These are phyloP conservation scores for Eulemur albifrons DNA, from an alignment of 2,797 vertebrate species.

Conservation along the genomic window DNA sequence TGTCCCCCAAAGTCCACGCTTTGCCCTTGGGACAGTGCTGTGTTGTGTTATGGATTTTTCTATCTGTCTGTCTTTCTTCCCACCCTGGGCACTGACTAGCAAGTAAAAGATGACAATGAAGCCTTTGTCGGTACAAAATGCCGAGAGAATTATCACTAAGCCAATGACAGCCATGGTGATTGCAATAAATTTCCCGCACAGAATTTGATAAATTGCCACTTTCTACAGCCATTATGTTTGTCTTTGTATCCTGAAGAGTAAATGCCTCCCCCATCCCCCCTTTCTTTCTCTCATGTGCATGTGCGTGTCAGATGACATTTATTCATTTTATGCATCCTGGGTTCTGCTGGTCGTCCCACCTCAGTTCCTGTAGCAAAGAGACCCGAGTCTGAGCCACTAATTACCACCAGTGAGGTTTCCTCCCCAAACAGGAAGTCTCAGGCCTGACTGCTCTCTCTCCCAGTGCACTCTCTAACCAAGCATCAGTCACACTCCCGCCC, in stretches of 20 bases:
- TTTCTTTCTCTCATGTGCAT: not conserved
- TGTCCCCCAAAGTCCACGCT: fast-evolving
- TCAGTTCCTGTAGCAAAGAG: slow-evolving; percentile 55
- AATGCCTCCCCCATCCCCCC: not conserved
- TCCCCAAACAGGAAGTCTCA: slow-evolving; percentile 65
- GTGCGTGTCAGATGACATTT: not conserved
- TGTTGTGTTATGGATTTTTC: not conserved
- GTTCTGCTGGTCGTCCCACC: slow-evolving; percentile 36
- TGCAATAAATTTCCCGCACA: slow-evolving; percentile 19
- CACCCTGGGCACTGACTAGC: not conserved
- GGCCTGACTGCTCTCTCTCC: not conserved
- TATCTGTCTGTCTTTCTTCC: not conserved
- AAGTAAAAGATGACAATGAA: not conserved
- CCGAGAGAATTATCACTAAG: slow-evolving; percentile 17
- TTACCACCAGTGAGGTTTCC: slow-evolving; percentile 60
- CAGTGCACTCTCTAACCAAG: slow-evolving; percentile 5
- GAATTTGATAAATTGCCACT: slow-evolving; percentile 45
- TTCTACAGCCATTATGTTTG: slow-evolving; percentile 49
- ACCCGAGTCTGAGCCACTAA: slow-evolving; percentile 58
- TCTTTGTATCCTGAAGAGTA: slow-evolving; percentile 31
- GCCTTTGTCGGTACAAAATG: not conserved
- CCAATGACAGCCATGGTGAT: not conserved
- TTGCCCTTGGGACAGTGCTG: not conserved
- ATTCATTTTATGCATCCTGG: slow-evolving; percentile 38
- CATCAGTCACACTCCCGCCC: slow-evolving; percentile 7